Percentiles rank a stretch among this genome's conserved stretches.
phyloP scores from a whole-genome alignment of 1,140 invertebrate genomes.

The Ips typographus region DNA sequence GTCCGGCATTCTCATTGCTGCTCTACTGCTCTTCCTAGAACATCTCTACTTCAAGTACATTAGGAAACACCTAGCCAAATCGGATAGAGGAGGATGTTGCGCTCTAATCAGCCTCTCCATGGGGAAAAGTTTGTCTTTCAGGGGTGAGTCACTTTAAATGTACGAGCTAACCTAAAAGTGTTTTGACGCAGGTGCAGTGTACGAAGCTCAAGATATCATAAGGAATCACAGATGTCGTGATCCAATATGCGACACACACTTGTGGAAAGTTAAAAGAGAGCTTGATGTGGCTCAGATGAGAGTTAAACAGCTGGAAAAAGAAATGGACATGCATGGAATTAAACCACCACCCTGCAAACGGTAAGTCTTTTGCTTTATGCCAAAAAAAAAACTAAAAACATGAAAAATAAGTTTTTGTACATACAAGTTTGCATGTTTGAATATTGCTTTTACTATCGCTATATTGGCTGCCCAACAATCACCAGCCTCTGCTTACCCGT shows the following conservation, averaged over 20 bases:
- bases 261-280: constrained; percentile 88
- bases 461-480: background rate
- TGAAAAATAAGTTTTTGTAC: no score
- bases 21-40: constrained; percentile 83
- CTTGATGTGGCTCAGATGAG: constrained; percentile 80
- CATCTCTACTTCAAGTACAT: constrained; percentile 93
- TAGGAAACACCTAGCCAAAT: constrained; percentile 83
- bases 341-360: constrained; percentile 63
- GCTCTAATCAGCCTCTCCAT: constrained; percentile 84
- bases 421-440: no score
- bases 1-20: constrained; percentile 87
- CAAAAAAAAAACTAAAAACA: no score
- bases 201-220: constrained; percentile 74
- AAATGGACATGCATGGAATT: constrained; percentile 77
- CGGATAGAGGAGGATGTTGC: constrained; percentile 85
- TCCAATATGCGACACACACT: constrained; percentile 77
- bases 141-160: constrained; percentile 21
- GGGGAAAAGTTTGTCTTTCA: constrained; percentile 56
- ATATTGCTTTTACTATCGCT: no score
- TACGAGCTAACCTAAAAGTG: background rate
- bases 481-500: background rate
- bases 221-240: constrained; percentile 67
- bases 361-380: constrained; percentile 37
- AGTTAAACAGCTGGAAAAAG: constrained; percentile 81
- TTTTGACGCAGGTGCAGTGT: constrained; percentile 73